phyloP scores from a whole-genome alignment of 1,140 invertebrate genomes.

The Helicoverpa zea region DNA sequence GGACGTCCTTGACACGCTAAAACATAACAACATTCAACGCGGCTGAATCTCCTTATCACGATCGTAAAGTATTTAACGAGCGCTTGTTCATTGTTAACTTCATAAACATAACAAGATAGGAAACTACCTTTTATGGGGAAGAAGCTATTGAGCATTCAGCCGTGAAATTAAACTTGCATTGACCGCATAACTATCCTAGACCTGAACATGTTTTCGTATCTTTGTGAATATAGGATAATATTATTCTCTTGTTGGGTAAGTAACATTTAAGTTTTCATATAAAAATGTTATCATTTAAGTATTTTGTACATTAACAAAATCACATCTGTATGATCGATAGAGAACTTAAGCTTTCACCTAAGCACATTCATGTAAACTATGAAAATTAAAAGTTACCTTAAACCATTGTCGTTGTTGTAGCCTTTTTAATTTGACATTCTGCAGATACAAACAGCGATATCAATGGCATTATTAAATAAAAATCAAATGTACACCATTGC shows the following conservation, averaged over 20 bases:
- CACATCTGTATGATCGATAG: background rate
- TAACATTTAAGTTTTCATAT: constrained; percentile 3
- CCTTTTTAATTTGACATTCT: constrained; percentile 44
- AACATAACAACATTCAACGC: constrained; percentile 30
- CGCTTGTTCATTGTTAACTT: constrained; percentile 70
- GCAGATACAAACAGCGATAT: constrained; percentile 58
- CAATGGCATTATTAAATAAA: constrained; percentile 60
- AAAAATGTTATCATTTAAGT: background rate
- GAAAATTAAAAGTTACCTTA: too few relatives aligned
- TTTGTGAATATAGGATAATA: constrained; percentile 44
- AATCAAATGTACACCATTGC: constrained; percentile 57
- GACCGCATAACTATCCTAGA: constrained; percentile 23
- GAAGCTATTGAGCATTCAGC: constrained; percentile 55
- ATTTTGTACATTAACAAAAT: background rate
- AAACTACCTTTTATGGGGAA: constrained; percentile 55
- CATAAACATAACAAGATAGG: constrained; percentile 64
- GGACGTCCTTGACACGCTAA: constrained; percentile 38
- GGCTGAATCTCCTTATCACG: constrained; percentile 61
- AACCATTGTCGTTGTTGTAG: too few relatives aligned
- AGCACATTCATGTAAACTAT: too few relatives aligned
- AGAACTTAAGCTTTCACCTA: too few relatives aligned
- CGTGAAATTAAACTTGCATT: constrained; percentile 62
- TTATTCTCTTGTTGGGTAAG: constrained; percentile 58
- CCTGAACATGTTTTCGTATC: constrained; percentile 42
- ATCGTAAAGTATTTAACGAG: constrained; percentile 73